Conservation (phyloP, 2,797 vertebrate species). For the Carduelis carduelis region DNA sequence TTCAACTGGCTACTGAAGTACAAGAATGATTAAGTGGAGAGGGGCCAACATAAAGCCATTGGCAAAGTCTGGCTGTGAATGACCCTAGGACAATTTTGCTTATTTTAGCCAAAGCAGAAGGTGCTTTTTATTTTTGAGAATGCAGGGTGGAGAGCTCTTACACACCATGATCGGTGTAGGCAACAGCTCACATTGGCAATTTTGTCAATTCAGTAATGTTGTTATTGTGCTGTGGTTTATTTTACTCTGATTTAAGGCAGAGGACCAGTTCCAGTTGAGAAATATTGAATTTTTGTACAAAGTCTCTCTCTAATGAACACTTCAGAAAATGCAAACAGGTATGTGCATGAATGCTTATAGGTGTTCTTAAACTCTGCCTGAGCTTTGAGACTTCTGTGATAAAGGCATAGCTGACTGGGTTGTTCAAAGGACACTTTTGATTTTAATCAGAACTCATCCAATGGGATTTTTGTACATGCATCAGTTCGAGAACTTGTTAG, state of each 20-base stretch:
- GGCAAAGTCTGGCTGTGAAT: neutral
- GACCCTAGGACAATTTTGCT: neutral
- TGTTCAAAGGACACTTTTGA: neutral
- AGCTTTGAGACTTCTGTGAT: neutral
- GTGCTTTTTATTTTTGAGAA: neutral
- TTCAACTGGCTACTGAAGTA: neutral
- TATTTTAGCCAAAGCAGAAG: neutral
- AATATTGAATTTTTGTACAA: neutral
- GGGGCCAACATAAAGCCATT: no score
- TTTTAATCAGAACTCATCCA: neutral
- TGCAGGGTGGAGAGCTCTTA: neutral
- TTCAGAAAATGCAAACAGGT: neutral
- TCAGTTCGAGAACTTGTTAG: neutral
- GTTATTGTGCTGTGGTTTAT: neutral
- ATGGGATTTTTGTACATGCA: neutral
- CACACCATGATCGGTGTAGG: fast-evolving
- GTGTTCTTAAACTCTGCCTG: neutral
- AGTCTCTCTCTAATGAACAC: neutral
- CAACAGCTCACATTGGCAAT: neutral
- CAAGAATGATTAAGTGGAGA: neutral
- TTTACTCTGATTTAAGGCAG: neutral
- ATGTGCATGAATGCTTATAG: neutral
- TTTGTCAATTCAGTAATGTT: neutral
- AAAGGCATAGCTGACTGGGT: neutral
- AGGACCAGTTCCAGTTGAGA: neutral